phyloP scores from a whole-genome alignment of 2,113 vertebrate genomes.

The Gymnobelideus leadbeateri region DNA sequence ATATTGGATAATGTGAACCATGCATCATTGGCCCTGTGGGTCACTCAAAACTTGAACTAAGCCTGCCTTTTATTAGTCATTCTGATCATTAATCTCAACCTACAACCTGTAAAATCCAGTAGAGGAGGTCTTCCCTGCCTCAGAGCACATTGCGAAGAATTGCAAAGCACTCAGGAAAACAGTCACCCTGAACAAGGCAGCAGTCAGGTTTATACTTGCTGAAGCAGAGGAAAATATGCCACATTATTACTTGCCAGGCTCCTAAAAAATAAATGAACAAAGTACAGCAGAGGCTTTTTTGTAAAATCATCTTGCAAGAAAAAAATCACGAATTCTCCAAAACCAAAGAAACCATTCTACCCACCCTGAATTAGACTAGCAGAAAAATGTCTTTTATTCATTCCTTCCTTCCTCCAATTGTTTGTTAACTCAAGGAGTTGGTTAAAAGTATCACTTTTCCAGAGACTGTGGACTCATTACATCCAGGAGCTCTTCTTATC shows the following conservation, averaged over 20 bases:
- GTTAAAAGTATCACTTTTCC: background rate
- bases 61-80: conserved; percentile 44
- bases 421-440: conserved; percentile 15
- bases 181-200: conserved; percentile 71
- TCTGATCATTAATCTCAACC: conserved; percentile 73
- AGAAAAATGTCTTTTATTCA: conserved; percentile 36
- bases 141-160: conserved; percentile 74
- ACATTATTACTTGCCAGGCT: conserved; percentile 58
- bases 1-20: background rate
- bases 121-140: conserved; percentile 79
- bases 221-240: conserved; percentile 71
- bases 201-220: conserved; percentile 83
- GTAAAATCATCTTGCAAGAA: conserved; percentile 9
- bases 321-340: conserved; percentile 54
- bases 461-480: background rate
- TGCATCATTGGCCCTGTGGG: background rate
- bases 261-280: conserved; percentile 71
- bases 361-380: conserved; percentile 47
- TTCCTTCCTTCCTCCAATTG: background rate
- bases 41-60: conserved; percentile 25
- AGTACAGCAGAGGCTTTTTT: conserved; percentile 63
- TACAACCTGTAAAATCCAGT: conserved; percentile 75
- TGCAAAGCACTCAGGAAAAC: conserved; percentile 73
- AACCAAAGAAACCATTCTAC: conserved; percentile 41
- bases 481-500: background rate